phyloP scores from a whole-genome alignment of 2,888 invertebrate genomes.

The Hemistola chrysoprasaria region DNA sequence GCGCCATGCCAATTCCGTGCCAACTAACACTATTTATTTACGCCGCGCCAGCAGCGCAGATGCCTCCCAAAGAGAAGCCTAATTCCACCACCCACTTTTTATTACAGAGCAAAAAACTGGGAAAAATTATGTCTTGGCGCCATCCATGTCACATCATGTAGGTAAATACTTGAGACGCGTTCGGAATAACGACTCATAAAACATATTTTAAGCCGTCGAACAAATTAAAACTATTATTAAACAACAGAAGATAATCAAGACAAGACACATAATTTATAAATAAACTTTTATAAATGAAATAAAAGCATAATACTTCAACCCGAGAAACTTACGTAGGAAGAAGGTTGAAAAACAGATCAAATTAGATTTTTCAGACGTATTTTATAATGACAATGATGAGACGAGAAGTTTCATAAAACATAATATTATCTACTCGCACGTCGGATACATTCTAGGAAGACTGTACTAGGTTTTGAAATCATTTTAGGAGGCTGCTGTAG shows the following conservation, averaged over 20 bases:
- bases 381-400: not conserved
- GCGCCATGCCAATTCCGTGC: constrained; percentile 38
- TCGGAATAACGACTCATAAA: no score
- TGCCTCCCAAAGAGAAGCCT: constrained; percentile 45
- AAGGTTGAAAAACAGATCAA: constrained; percentile 5
- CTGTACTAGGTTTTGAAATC: no score
- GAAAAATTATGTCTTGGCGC: no score
- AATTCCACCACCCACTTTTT: constrained; percentile 41
- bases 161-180: no score
- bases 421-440: no score
- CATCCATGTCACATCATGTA: no score
- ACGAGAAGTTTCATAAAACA: no score
- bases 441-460: no score
- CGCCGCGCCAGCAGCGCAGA: constrained; percentile 53
- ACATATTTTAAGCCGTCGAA: not conserved
- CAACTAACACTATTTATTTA: constrained; percentile 57
- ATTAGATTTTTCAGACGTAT: constrained; percentile 2
- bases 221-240: constrained; percentile 19
- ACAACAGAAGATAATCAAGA: constrained; percentile 16
- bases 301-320: constrained; percentile 25
- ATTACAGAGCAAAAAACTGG: no score
- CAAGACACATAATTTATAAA: constrained; percentile 24
- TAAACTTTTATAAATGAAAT: constrained; percentile 23
- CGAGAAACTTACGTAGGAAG: constrained; percentile 17
- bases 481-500: no score